Evolutionary conservation across 2,113 vertebrate species (phyloP).

Genomic region (Pelecanus crispus): DNA sequence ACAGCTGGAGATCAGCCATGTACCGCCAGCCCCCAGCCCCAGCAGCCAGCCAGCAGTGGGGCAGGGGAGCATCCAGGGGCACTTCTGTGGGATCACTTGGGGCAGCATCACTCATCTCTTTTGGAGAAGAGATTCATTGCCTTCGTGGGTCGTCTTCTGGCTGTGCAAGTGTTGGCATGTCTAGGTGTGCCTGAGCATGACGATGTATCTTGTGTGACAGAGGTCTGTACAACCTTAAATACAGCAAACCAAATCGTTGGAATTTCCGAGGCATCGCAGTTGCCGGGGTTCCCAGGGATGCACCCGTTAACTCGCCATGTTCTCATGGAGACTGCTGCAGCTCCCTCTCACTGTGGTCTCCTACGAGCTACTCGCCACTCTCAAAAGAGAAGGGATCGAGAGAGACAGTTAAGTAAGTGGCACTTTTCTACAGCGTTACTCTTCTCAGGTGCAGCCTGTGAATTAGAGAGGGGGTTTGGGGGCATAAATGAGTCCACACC

Average conservation of each 20-base stretch:
- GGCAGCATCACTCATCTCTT: background rate
- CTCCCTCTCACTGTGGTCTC: background rate
- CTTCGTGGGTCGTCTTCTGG: background rate
- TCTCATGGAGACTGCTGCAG: background rate
- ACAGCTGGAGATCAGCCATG: background rate
- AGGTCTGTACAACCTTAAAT: background rate
- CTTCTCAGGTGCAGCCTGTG: background rate
- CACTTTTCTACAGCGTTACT: background rate
- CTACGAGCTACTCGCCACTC: accelerated
- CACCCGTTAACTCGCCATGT: background rate
- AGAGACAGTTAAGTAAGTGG: background rate
- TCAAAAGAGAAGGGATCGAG: background rate
- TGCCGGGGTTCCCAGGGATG: background rate
- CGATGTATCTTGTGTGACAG: background rate
- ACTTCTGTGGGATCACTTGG: background rate
- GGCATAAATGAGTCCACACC: background rate
- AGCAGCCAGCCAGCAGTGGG: background rate
- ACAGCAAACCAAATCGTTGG: background rate
- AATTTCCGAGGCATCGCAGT: no score
- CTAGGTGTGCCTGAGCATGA: background rate
- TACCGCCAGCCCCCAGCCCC: background rate
- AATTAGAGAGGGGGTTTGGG: background rate
- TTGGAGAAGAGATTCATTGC: background rate
- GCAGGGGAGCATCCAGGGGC: background rate
- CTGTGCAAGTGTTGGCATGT: background rate